Base-by-base conservation (phyloP, 2,797 vertebrate genomes). In the Eospalax fontanierii region DNA sequence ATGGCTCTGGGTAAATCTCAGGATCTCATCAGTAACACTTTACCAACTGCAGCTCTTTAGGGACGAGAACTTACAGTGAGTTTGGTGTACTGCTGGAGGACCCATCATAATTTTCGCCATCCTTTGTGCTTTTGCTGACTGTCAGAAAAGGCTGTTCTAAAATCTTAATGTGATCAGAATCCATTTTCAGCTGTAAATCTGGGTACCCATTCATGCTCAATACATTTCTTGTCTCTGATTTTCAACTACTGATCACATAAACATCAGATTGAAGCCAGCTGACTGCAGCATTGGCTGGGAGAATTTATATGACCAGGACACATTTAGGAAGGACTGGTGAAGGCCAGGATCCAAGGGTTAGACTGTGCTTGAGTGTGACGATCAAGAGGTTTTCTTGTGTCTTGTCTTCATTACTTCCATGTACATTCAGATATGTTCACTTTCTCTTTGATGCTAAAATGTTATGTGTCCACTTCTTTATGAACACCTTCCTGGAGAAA, bases 101-200 rank as follows among this genome's bases (percentile, higher is more conserved):
- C 96, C 95, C 89, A 93, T 98, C 96, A 98, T 98, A 97, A 98
- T 98, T 98, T 98, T 98, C 98, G 98, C 98, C 96, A 97, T 43
- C 88, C 95, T 97, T 97, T 93, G 86, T 97, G 97, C 94, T 82
- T 90, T 95, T 50, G 76, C 93, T 85, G 93, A 94, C 97, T 98
- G 97, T 95, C 95, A 98, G 97, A 98, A 98, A 90, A 97, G 93
- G 93, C 94, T 97, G 95, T 97, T 97, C 97, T 98, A 98, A 98
- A 98, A 98, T 97, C 98, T 97, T 97, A 97, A 96, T 96, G 97
- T 97, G 98, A 98, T 97, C 98, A 97, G 98, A 98, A 98, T 98
- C 98, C 98, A 98, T 98, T 98, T 98, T 98, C 97, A 97, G 96
- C 98, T 98, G 97, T 98, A 98, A 98, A 98, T 98, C 85, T 97